Percentiles rank a stretch among this genome's conserved stretches.
These are phyloP conservation scores for Acanthochromis polyacanthus DNA, from an alignment of 2,113 vertebrate genomes.

Conservation along the genomic window DNA sequence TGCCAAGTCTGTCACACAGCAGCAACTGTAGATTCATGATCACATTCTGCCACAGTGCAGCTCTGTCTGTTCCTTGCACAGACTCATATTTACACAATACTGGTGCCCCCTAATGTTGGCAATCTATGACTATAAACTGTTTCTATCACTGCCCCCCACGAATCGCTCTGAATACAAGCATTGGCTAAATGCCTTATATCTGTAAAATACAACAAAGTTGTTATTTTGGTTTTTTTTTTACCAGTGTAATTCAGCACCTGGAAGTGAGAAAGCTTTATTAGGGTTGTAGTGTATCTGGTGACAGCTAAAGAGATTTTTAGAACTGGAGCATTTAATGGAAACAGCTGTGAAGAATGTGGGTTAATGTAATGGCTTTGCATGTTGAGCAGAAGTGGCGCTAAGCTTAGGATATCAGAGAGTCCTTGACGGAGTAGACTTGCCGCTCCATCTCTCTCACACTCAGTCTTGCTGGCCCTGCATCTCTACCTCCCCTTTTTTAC, in stretches of 20 bases:
- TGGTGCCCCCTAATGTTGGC: conserved; percentile 14
- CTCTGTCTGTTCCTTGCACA: conserved; percentile 19
- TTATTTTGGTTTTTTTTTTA: neutral
- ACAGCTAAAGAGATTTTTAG: conserved; percentile 53
- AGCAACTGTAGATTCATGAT: conserved; percentile 40
- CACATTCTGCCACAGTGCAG: conserved; percentile 23
- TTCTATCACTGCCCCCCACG: conserved; percentile 34
- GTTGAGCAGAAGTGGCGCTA: conserved; percentile 63
- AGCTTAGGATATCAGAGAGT: conserved; percentile 63
- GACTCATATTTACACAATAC: conserved; percentile 24
- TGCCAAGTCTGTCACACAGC: conserved; percentile 50
- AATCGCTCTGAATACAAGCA: conserved; percentile 31
- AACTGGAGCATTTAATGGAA: conserved; percentile 62
- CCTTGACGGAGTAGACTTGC: conserved; percentile 47
- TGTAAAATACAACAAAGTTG: conserved; percentile 19
- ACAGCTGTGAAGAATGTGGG: conserved; percentile 65
- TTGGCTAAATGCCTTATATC: conserved; percentile 41
- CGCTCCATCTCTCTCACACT: conserved; percentile 55
- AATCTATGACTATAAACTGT: conserved; percentile 41
- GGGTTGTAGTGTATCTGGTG: conserved; percentile 38
- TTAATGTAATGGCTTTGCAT: conserved; percentile 64
- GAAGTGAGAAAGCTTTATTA: conserved; percentile 48
- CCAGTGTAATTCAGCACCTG: conserved; percentile 51
- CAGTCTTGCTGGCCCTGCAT: conserved; percentile 43
- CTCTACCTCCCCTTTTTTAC: conserved; percentile 54